Evolutionary conservation across 2,113 vertebrate species (phyloP).

Genomic region (Sorex fumeus): DNA sequence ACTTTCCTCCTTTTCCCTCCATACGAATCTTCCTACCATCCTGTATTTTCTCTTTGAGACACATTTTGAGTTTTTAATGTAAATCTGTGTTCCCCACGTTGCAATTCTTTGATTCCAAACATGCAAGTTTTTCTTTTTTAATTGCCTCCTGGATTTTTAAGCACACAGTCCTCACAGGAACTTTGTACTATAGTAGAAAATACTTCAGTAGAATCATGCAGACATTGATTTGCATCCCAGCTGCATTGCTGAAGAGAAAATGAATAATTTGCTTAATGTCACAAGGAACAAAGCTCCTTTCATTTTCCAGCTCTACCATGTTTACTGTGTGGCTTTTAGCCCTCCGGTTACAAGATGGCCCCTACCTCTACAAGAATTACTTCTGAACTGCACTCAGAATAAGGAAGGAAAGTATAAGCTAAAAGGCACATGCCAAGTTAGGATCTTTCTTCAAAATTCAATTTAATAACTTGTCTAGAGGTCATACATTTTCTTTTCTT

Average conservation of each 20-base stretch:
- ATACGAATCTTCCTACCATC: background rate
- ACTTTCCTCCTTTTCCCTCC: background rate
- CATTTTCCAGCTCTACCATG: background rate
- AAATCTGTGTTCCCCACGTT: background rate
- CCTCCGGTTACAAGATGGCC: background rate
- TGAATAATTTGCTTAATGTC: background rate
- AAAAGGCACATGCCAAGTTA: background rate
- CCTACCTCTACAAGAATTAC: background rate
- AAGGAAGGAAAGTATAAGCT: background rate
- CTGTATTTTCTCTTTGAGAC: background rate
- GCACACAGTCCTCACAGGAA: background rate
- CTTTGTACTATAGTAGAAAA: conserved; percentile 17
- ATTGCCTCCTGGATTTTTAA: no score
- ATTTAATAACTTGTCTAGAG: background rate
- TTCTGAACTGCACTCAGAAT: conserved; percentile 39
- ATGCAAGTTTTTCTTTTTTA: no score
- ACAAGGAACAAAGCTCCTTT: background rate
- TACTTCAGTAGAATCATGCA: background rate
- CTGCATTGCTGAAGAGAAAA: background rate
- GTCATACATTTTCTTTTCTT: no score
- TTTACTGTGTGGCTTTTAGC: background rate
- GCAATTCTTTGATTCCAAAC: no score
- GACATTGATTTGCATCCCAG: background rate
- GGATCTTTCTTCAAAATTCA: conserved; percentile 20
- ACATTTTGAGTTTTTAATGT: background rate